Evolutionary conservation across 92 coral and sea anemone species (phyloP).

Genomic region (Bergia sp.): DNA sequence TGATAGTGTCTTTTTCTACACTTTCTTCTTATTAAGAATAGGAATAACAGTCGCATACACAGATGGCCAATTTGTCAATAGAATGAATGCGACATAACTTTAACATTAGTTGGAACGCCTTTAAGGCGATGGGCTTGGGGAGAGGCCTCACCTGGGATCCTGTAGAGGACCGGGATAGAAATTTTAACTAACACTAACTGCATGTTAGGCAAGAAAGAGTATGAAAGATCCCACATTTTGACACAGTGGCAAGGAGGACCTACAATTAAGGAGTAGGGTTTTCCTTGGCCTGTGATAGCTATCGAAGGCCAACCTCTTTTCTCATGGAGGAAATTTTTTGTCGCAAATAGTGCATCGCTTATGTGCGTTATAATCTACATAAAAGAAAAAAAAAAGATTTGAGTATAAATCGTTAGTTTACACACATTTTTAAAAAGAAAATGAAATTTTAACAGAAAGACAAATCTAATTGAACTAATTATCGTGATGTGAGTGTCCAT

Average conservation of each 20-base stretch:
- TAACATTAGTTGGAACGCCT: no score
- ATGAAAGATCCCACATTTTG: conserved; percentile 3
- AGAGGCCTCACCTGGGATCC: no score
- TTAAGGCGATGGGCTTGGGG: no score
- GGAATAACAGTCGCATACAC: conserved; percentile 11
- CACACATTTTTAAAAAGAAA: no score
- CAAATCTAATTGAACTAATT: no score
- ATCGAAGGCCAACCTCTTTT: not conserved
- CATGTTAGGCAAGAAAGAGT: conserved; percentile 17
- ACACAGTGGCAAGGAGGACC: not conserved
- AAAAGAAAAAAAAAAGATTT: no score
- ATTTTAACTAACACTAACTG: no score
- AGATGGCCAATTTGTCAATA: conserved; percentile 7
- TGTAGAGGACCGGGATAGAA: no score
- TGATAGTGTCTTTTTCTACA: conserved; percentile 13
- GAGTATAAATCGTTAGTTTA: no score
- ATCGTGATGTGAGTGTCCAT: no score
- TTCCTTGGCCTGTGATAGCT: not conserved
- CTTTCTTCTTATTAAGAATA: conserved; percentile 7
- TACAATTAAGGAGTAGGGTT: not conserved
- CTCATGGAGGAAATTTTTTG: not conserved
- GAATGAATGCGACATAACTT: conserved; percentile 17
- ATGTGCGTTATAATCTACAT: no score
- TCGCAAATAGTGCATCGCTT: not conserved
- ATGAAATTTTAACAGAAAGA: no score